Conservation (phyloP, 2,888 invertebrate species). For the Drosophila recens region DNA sequence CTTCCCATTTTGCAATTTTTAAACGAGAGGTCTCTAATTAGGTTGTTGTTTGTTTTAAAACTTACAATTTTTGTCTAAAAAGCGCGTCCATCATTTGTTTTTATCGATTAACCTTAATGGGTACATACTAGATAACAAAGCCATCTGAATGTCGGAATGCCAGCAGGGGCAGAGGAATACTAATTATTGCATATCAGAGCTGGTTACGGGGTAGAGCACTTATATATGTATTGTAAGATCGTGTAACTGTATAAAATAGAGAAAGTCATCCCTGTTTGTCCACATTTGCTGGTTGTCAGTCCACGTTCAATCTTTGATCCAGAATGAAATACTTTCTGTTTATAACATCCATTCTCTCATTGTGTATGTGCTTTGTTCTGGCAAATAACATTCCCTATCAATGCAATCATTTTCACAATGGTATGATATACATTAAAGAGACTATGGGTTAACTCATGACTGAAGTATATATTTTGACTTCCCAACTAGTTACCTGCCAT, state of each 20-base stretch:
- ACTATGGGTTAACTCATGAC: not conserved
- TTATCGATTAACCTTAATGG: not conserved
- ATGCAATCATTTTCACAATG: not conserved
- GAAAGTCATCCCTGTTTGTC: not conserved
- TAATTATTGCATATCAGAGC: not conserved
- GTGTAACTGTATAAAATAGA: not conserved
- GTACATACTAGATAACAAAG: not conserved
- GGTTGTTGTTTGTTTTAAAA: too few relatives aligned
- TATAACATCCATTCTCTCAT: not conserved
- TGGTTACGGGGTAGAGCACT: not conserved
- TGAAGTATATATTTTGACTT: not conserved
- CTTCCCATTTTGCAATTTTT: too few relatives aligned
- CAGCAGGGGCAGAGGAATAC: not conserved
- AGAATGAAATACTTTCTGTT: slow-evolving; percentile 11
- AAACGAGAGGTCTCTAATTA: too few relatives aligned
- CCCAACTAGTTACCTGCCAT: not conserved
- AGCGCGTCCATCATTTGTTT: too few relatives aligned
- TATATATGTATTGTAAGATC: not conserved
- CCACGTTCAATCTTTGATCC: not conserved
- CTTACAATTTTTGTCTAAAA: too few relatives aligned
- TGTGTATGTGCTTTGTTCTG: not conserved
- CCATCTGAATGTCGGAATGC: too few relatives aligned
- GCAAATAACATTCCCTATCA: not conserved
- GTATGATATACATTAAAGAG: not conserved
- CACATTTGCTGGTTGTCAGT: not conserved